phyloP scores from a whole-genome alignment of 1,140 invertebrate species.

The Bombus breviceps region DNA sequence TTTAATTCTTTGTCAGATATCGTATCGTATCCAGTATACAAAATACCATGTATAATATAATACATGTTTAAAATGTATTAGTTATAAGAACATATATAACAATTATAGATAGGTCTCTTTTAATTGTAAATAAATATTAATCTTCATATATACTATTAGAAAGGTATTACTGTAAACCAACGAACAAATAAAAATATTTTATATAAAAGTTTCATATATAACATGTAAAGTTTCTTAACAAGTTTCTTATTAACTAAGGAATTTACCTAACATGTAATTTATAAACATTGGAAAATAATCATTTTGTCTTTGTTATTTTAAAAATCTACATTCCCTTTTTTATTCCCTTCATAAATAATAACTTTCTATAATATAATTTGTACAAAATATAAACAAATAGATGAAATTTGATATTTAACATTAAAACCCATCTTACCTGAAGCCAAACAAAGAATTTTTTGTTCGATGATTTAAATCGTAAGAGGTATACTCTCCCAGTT shows the following conservation, averaged over 20 bases:
- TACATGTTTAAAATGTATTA: no score
- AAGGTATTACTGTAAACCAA: no score
- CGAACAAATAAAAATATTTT: no score
- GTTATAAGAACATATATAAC: no score
- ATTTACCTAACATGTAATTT: neutral
- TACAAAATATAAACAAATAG: neutral
- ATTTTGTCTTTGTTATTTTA: neutral
- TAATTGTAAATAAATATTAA: no score
- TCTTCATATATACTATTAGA: no score
- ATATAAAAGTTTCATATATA: no score
- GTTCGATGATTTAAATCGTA: constrained; percentile 97
- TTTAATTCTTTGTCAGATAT: no score
- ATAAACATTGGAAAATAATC: neutral
- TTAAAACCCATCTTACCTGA: constrained; percentile 86
- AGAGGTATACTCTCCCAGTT: constrained; percentile 96
- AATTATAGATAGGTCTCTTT: no score
- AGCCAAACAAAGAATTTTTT: constrained; percentile 99
- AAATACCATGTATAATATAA: no score
- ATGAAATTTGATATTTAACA: neutral
- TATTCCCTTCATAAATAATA: neutral
- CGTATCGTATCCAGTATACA: no score
- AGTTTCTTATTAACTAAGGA: neutral
- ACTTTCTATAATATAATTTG: neutral
- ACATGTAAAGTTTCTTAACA: no score
- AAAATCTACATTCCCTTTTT: neutral